Evolutionary conservation across 2,797 vertebrate species (phyloP).

Genomic region (Distichodus sexfasciatus): DNA sequence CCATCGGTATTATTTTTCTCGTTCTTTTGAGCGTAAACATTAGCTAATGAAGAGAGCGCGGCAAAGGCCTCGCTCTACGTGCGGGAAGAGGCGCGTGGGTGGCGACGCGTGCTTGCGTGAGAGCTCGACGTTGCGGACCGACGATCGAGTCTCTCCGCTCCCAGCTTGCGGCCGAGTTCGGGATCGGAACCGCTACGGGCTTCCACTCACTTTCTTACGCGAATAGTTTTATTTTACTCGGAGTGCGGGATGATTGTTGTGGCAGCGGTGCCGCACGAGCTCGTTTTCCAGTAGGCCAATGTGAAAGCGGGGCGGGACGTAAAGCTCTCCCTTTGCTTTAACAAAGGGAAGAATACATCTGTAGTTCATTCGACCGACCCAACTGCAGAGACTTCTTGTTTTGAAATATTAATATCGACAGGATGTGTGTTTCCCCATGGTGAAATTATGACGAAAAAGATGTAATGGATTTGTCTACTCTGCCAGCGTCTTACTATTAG

Average conservation of each 20-base stretch:
- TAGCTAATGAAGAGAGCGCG: slow-evolving; percentile 32
- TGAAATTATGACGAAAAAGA: too few species aligned
- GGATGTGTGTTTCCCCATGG: too few species aligned
- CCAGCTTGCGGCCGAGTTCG: too few species aligned
- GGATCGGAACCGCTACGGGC: too few species aligned
- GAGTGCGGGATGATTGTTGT: slow-evolving; percentile 69
- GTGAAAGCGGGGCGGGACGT: slow-evolving; percentile 53
- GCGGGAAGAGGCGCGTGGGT: slow-evolving; percentile 62
- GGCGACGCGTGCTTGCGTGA: slow-evolving; percentile 65
- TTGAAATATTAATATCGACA: too few species aligned
- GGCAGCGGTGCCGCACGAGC: slow-evolving; percentile 63
- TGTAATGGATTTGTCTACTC: too few species aligned
- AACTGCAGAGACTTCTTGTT: too few species aligned
- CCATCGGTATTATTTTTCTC: not conserved
- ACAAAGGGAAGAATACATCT: slow-evolving; percentile 46
- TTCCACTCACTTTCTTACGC: too few species aligned
- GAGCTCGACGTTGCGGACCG: not conserved
- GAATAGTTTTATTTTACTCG: slow-evolving; percentile 57
- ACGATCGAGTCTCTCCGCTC: not conserved
- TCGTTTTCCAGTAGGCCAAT: slow-evolving; percentile 54
- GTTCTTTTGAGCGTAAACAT: not conserved
- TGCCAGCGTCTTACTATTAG: too few species aligned
- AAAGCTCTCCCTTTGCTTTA: slow-evolving; percentile 30
- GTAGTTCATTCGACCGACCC: too few species aligned
- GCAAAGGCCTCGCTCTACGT: slow-evolving; percentile 45